A percentile compares a stretch with the other conserved stretches of the same genome.
These are phyloP conservation scores for Desmophyllum pertusum DNA, from an alignment of 92 coral and sea anemone species.

Conservation along the genomic window DNA sequence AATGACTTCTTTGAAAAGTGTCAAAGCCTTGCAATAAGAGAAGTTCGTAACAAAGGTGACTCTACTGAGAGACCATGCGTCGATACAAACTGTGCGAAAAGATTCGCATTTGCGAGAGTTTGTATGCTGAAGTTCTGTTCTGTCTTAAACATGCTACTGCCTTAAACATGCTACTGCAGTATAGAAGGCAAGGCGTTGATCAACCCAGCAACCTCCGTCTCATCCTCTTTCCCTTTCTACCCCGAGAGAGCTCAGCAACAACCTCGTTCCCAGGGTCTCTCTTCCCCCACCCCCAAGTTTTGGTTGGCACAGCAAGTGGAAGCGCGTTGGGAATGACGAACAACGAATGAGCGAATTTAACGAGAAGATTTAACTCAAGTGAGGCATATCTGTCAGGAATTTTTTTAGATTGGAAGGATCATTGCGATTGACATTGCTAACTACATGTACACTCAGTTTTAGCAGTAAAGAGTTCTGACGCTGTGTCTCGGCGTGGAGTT, in stretches of 20 bases:
- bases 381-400: background rate
- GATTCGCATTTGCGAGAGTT: too few species aligned
- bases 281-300: too few species aligned
- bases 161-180: too few species aligned
- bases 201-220: too few species aligned
- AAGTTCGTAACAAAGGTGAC: background rate
- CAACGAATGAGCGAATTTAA: too few species aligned
- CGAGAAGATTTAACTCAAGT: background rate
- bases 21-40: background rate
- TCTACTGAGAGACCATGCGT: background rate
- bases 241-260: too few species aligned
- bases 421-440: background rate
- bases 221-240: too few species aligned
- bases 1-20: background rate
- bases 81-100: background rate
- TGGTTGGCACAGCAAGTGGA: background rate
- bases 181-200: too few species aligned
- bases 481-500: background rate
- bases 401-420: background rate
- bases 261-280: too few species aligned
- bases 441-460: background rate
- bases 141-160: too few species aligned
- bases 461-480: background rate
- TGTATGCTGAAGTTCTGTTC: background rate
- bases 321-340: background rate